Evolutionary conservation across 2,888 invertebrate genomes (phyloP), one percentile per base, ranked within the genome.

Genomic region (Caenorhabditis auriculariae): DNA sequence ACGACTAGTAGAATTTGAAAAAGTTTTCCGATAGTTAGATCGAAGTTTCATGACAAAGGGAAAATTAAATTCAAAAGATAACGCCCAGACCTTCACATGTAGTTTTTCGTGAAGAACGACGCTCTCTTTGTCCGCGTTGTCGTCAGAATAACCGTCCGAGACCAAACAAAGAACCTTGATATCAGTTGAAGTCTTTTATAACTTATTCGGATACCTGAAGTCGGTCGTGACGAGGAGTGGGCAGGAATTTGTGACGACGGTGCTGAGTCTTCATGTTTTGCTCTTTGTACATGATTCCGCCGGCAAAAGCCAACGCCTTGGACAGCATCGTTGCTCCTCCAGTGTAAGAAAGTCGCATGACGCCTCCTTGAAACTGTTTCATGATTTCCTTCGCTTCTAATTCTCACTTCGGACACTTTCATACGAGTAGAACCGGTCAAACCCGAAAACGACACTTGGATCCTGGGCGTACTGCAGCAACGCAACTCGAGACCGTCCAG

Each of bases 281-380:
- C 44, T 79, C 78, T 39, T 77, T 75, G 44, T 74, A 76, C 35
- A 79, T 63, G 2, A 79, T 50, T 19, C 78, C 78, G 6, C 76
- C 76, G 15, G 74, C 73, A 37, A 79, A 80, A 5, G 67, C 61
- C 12, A 80, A 63, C 0, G 80, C 80, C 57, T 77, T 77, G 2
- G 77, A 76, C 3, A 80, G 60, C 60, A 70, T 75, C 3, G 80
- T 79, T 4, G 78, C 60, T 3, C 78, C 77, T n/a, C 80, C 80
- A 21, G 72, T 62, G 56, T 79, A 80, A 1, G 76, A 73, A 54
- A 79, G 70, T 44, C 75, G 57, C 46, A 70, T 54, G 0, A 80
- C 59, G 2, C 78, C 78, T 28, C 48, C 76, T 76, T 47, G 19
- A 74, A 48, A 28, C 28, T 19, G 35, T 24, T 19, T 38, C 23